Conservation (phyloP, 2,888 invertebrate genomes). For the Onchidella celtica region DNA sequence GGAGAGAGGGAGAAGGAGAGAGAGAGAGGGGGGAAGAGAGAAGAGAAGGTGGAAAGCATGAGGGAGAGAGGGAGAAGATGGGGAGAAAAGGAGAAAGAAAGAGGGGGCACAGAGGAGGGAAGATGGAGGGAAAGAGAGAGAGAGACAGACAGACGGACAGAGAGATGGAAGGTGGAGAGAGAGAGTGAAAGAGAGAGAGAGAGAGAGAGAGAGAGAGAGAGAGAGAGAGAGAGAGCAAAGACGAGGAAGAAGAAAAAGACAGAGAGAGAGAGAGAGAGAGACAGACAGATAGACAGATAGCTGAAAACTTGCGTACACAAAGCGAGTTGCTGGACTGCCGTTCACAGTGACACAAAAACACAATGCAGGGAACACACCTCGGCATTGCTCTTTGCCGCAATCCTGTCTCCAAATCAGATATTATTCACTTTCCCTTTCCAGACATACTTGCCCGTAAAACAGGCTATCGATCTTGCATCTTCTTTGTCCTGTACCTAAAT, state of each 20-base stretch:
- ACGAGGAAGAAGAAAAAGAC: slow-evolving; percentile 29
- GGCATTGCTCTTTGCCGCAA: no score
- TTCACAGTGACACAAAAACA: no score
- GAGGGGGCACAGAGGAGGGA: not conserved
- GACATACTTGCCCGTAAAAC: no score
- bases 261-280: slow-evolving; percentile 42
- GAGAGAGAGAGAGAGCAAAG: slow-evolving; percentile 22
- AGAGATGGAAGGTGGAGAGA: not conserved
- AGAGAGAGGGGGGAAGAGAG: not conserved
- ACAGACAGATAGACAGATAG: slow-evolving; percentile 26
- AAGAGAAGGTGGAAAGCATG: slow-evolving; percentile 14
- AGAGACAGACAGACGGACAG: not conserved
- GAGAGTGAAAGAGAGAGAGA: slow-evolving; percentile 29
- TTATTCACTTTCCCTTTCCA: no score
- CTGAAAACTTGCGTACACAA: no score
- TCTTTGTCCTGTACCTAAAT: no score
- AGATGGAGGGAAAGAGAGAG: slow-evolving; percentile 8
- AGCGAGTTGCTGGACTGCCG: no score
- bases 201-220: slow-evolving; percentile 35
- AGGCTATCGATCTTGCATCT: no score
- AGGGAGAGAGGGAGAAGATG: slow-evolving; percentile 19
- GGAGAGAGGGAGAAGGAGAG: not conserved
- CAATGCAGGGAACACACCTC: no score
- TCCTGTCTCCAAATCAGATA: no score
- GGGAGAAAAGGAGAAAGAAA: not conserved